Evolutionary conservation across 2,113 vertebrate species (phyloP), one percentile per base, ranked within the genome.

Genomic region (Octodon degus): DNA sequence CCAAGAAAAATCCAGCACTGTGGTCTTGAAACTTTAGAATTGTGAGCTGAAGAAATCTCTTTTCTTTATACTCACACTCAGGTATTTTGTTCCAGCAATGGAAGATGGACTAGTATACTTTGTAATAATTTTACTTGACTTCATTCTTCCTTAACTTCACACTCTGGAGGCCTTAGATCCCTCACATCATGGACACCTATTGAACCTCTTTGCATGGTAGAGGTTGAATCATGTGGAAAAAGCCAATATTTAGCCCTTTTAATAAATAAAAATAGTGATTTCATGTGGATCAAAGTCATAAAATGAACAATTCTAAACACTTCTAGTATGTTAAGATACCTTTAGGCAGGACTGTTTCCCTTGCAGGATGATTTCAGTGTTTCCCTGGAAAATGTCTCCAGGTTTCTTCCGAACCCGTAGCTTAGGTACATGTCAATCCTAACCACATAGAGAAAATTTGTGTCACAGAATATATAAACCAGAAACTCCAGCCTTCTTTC

Each of bases 401-500:
- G 6, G 67, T 43, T 82, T n/a, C 50, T 77, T 65, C 63, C 91
- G 17, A 32, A 4, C n/a, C 53, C 53, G 17, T 7, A 19, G 9
- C 53, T 76, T 8, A 7, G 0, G 3, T 62, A n/a, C 14, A 22
- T 2, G 20, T 55, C 60, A 24, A 22, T 68, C 77, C 34, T 43
- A 67, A 85, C 47, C 43, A 34, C 63, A 9, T 53, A 34, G n/a
- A 81, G 77, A 96, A 95, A 47, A 83, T 91, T 34, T 91, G 62
- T 67, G 90, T 93, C 2, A 0, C 50, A 95, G 72, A 92, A 96
- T 88, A 25, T 5, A 55, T 55, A 58, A 68, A 84, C 89, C 80
- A 92, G 50, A 94, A 95, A 81, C 74, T 68, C 77, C 58, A 92
- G 37, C n/a, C 70, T 86, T 70, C 62, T 91, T 89, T 92, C 93